Percentiles rank a stretch among this genome's conserved stretches.
Conservation (phyloP, 2,113 vertebrate genomes). For the Hippoglossus stenolepis region DNA sequence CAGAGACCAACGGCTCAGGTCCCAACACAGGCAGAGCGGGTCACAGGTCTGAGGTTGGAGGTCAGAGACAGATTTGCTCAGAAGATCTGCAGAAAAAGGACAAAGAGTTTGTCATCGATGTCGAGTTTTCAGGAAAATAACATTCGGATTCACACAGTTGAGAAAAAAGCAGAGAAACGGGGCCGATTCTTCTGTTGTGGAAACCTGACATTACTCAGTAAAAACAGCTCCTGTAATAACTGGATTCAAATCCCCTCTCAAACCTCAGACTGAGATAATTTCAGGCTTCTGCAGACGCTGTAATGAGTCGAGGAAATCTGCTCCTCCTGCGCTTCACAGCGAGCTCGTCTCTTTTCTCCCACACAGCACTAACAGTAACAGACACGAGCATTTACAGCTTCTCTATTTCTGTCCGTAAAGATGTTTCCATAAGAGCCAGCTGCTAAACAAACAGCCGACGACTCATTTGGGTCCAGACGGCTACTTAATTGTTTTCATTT, state of each 20-base stretch:
- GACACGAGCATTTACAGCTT: background rate
- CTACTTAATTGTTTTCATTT: background rate
- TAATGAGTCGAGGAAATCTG: conserved; percentile 4
- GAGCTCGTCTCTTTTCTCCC: background rate
- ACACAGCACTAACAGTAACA: conserved; percentile 4
- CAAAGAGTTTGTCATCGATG: background rate
- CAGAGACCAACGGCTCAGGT: background rate
- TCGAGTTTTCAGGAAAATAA: background rate
- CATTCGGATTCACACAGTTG: background rate
- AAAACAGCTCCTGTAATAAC: conserved; percentile 20
- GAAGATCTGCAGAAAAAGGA: conserved; percentile 52
- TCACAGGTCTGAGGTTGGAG: conserved; percentile 6
- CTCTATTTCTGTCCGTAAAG: background rate
- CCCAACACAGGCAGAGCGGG: background rate
- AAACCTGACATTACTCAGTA: conserved; percentile 25
- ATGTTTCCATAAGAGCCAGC: background rate
- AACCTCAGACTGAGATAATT: conserved; percentile 35
- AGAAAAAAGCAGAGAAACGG: background rate
- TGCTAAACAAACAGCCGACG: background rate
- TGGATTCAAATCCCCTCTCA: conserved; percentile 24
- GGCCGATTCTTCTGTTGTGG: background rate
- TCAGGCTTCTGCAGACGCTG: conserved; percentile 16
- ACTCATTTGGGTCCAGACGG: background rate
- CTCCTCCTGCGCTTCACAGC: background rate
- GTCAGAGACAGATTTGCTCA: conserved; percentile 23